These are phyloP conservation scores for Coecobrya sp. DNA, from an alignment of 2,888 invertebrate genomes.

Conservation along the genomic window DNA sequence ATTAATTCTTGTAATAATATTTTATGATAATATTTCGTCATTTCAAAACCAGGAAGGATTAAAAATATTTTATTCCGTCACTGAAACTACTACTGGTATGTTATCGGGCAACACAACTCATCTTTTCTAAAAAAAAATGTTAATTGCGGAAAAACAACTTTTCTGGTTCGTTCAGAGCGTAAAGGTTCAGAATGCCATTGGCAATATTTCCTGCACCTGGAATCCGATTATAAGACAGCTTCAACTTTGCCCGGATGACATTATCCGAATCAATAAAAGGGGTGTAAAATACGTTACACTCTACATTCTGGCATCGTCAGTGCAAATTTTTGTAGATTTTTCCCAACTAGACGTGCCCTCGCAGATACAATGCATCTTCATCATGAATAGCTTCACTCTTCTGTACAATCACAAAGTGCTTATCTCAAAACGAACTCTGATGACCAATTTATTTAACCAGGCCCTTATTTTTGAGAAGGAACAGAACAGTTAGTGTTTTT, in stretches of 20 bases:
- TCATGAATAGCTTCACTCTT: not conserved
- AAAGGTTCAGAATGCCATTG: not conserved
- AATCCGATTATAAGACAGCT: not conserved
- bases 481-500: not conserved
- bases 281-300: too few relatives aligned
- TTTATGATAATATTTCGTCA: too few relatives aligned
- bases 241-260: too few relatives aligned
- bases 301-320: too few relatives aligned
- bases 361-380: not conserved
- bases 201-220: not conserved
- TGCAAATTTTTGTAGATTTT: not conserved
- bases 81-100: too few relatives aligned
- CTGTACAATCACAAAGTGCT: not conserved
- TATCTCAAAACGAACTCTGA: not conserved
- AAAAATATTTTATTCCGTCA: too few relatives aligned
- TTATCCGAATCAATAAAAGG: too few relatives aligned
- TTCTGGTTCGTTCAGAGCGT: not conserved
- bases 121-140: not conserved
- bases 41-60: too few relatives aligned
- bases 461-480: not conserved
- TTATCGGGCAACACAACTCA: too few relatives aligned
- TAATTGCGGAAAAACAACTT: slow-evolving; percentile 20
- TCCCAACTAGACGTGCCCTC: not conserved
- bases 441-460: not conserved
- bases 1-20: too few relatives aligned